Base-by-base conservation (phyloP, 2,113 vertebrate genomes). In the Rana temporaria region DNA sequence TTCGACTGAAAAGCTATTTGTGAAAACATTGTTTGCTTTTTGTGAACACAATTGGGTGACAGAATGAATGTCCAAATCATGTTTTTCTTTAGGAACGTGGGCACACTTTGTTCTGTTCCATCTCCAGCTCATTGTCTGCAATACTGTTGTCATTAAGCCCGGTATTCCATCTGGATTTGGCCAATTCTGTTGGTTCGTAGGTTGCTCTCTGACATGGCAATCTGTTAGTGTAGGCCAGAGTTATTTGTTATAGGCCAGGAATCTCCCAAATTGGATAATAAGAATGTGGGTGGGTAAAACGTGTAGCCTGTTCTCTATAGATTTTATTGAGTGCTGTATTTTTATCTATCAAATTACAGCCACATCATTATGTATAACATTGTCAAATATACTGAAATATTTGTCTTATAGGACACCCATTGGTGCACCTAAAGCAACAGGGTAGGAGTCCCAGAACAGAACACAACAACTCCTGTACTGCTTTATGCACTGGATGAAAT, bases 151-250 rank as follows among this genome's bases (percentile, higher is more conserved):
- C 56, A 75, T 59, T 34, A 22, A 15, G 71, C 71, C 56, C 71
- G n/a, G 71, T n/a, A 20, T 62, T 74, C 56, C 30, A 60, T 75
- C 32, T 3, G 15, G 14, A 75, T 34, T 30, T 30, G n/a, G 72
- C 72, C 72, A 75, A 34, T 22, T 75, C 72, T 42, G 14, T 57
- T 42, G 71, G 71, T 60, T 74, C 56, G 57, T 59, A 60, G 55
- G 34, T 38, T 74, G 14, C 42, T 75, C 60, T 34, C 56, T 62
- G 56, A 42, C 19, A 38, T 55, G 22, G 24, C 69, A 74, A 17
- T 72, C 71, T 59, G 71, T 75, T n/a, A 34, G 71, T 62, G 32
- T 3, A 20, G 32, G 30, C 38, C 4, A 60, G 30, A 34, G 18
- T 59, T n/a, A 15, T 6, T 12, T 38, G 34, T 42, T 18, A 48